phyloP scores from a whole-genome alignment of 2,888 invertebrate genomes.

The Steromphala cineraria region DNA sequence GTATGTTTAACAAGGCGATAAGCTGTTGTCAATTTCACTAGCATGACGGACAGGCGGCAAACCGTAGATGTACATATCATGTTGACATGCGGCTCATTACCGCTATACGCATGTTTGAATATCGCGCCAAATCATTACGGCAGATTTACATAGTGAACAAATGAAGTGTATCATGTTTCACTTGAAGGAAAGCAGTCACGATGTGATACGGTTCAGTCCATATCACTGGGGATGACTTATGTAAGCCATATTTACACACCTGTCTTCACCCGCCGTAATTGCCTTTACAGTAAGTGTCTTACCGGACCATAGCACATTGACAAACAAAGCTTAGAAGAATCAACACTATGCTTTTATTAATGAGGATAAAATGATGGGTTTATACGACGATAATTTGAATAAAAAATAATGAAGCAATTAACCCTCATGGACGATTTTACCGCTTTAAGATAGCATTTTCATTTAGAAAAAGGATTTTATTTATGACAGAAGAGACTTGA shows the following conservation, averaged over 20 bases:
- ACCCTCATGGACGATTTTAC: too few species aligned
- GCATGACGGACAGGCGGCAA: neutral
- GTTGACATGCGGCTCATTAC: neutral
- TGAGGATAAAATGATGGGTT: too few species aligned
- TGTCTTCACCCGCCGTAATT: neutral
- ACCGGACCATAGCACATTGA: neutral
- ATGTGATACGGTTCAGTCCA: neutral
- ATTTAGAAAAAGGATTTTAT: too few species aligned
- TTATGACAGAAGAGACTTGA: too few species aligned
- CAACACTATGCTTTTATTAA: neutral
- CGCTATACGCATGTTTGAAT: slow-evolving; percentile 10
- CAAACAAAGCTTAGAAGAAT: neutral
- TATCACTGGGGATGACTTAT: neutral
- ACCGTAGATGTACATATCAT: slow-evolving; percentile 4
- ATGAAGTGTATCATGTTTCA: slow-evolving; percentile 7
- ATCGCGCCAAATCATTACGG: slow-evolving; percentile 10
- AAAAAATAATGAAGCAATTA: too few species aligned
- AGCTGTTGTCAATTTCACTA: slow-evolving; percentile 1
- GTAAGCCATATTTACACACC: neutral
- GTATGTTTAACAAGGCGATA: neutral
- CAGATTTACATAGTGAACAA: slow-evolving; percentile 13
- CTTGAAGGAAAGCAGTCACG: neutral
- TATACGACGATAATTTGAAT: too few species aligned
- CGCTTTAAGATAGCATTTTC: too few species aligned
- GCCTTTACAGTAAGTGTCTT: neutral